Evolutionary conservation across 2,797 vertebrate genomes (phyloP), one percentile per base, ranked within the genome.

Genomic region (Myotis vivesi): DNA sequence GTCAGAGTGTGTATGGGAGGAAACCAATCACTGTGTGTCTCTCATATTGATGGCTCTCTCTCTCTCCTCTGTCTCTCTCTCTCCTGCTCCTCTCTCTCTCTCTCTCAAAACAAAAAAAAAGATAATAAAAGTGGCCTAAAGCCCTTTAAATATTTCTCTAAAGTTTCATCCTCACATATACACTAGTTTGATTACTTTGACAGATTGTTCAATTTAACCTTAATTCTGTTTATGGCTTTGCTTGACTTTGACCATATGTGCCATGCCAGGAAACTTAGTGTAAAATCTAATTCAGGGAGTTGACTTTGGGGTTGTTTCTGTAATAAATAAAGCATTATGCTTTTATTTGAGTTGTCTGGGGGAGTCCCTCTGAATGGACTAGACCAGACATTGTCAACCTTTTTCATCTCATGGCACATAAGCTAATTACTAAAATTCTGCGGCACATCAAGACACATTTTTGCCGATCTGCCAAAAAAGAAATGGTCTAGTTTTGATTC

Each of bases 151-250:
- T 49, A n/a, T 84, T 62, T 85, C 85, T 69, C 33, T 36, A 82
- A 91, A 22, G 4, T 66, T 82, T 90, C 41, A 81, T 83, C 82
- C 91, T 69, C 20, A 82, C 6, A 2, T 36, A 33, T 16, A 84
- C 3, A 46, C 7, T 79, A 55, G 22, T 77, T 83, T 91, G 85
- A 88, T 68, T 71, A 62, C 79, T 77, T 72, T 71, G 30, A 85
- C 41, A 69, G 66, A 72, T 6, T 33, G 28, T 49, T 66, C 64
- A 66, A 83, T 68, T 85, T 89, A 94, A 95, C 30, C 57, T 75
- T 82, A 41, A 93, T 86, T 79, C 53, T 11, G 16, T 82, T 68
- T 87, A 80, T 68, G 23, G 36, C 28, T 85, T 90, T 94, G 75
- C 12, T 69, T 66, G 79, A 59, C 49, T 93, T 77, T 93, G 51